Evolutionary conservation across 2,113 vertebrate species (phyloP).

Genomic region (Odontophorus gujanensis): DNA sequence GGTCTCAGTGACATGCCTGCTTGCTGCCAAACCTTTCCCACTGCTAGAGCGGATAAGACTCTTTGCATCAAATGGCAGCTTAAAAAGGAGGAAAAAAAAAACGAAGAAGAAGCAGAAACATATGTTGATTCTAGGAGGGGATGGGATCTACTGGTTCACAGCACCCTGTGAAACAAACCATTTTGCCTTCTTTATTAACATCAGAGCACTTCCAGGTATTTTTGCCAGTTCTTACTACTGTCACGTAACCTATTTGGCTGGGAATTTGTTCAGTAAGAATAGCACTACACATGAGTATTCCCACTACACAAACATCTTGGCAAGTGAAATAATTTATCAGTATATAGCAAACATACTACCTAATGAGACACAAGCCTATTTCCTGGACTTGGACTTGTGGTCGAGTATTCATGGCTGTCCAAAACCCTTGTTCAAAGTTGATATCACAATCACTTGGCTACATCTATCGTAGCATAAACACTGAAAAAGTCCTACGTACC

Average conservation of each 20-base stretch:
- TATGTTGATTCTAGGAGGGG: neutral
- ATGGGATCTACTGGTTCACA: neutral
- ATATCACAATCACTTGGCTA: neutral
- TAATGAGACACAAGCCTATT: neutral
- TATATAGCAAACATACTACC: neutral
- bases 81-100: neutral
- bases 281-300: conserved; percentile 1
- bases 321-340: conserved; percentile 35
- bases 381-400: neutral
- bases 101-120: neutral
- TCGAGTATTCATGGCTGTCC: conserved; percentile 40
- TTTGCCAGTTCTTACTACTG: conserved; percentile 37
- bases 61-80: neutral
- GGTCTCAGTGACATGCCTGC: neutral
- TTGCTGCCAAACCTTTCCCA: neutral
- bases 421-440: neutral
- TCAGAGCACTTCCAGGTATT: conserved; percentile 27
- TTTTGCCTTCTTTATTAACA: neutral
- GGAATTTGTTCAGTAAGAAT: neutral
- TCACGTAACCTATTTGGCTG: conserved; percentile 2
- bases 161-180: neutral
- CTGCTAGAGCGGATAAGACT: neutral
- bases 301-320: conserved; percentile 4
- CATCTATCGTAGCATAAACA: neutral
- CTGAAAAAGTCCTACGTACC: accelerated